These are phyloP conservation scores for Nothoprocta perdicaria DNA, from an alignment of 2,113 vertebrate species.

Conservation along the genomic window DNA sequence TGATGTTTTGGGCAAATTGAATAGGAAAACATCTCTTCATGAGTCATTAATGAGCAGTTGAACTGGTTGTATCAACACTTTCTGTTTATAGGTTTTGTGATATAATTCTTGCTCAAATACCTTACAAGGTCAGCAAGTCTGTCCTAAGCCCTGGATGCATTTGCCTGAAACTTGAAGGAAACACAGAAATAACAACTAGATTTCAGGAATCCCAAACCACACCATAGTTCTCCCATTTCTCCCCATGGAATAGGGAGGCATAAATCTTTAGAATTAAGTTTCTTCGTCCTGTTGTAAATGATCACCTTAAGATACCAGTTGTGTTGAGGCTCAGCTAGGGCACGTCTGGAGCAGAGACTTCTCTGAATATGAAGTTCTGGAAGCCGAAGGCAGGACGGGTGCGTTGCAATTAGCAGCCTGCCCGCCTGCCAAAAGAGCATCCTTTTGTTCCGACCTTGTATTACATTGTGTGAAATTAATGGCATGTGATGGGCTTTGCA, in stretches of 20 bases:
- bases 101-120: background rate
- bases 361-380: slow-evolving; percentile 5
- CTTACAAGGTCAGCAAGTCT: background rate
- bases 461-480: slow-evolving; percentile 45
- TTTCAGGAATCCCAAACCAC: background rate
- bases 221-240: background rate
- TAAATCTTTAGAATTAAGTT: background rate
- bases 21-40: background rate
- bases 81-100: background rate
- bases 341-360: background rate
- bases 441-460: slow-evolving; percentile 19
- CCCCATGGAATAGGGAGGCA: background rate
- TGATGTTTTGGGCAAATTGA: background rate
- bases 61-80: background rate
- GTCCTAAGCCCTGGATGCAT: background rate
- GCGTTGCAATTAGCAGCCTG: background rate
- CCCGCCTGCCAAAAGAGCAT: slow-evolving; percentile 43
- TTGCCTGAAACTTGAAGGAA: background rate
- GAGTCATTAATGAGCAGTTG: background rate
- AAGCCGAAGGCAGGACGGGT: background rate
- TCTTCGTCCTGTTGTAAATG: background rate
- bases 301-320: slow-evolving; percentile 24
- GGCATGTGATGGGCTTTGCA: slow-evolving; percentile 38
- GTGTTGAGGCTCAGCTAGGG: background rate
- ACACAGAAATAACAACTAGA: background rate